Base-by-base conservation (phyloP, 2,888 invertebrate species). In the Cerastis rubricosa region DNA sequence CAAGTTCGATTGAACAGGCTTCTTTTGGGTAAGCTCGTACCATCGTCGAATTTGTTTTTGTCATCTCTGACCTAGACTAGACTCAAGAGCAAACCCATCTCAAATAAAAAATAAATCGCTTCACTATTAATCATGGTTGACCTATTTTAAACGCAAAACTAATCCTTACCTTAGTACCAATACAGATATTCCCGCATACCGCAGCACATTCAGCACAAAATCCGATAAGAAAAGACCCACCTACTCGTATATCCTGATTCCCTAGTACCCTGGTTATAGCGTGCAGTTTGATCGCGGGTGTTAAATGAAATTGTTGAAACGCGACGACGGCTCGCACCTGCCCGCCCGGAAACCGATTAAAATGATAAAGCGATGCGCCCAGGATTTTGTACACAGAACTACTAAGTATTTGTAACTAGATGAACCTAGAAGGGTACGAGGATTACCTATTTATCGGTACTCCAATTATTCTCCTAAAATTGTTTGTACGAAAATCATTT, bases 271-370 rank as follows among this genome's bases (percentile, higher is more conserved):
- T 35, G 63, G 81, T 83, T 76, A 81, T 69, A 75, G 81, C 86
- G 43, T 65, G 76, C 71, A 82, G 84, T 84, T 85, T 85, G 85
- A 85, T 84, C 81, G 81, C 61, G 71, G 85, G 82, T 84, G 85
- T 88, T 87, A 87, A 91, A 92, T 92, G 90, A 90, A 92, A 92
- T 91, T 89, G 93, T 92, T 90, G 88, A 88, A 90, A 90, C 87
- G 89, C 83, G 89, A 82, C 90, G 91, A 91, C 92, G 88, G 84
- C 89, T 90, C 91, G 90, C 94, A 94, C 94, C 94, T 94, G 94
- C 91, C 89, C 88, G 88, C 87, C 89, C 88, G 91, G 91, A 94
- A 94, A 94, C 93, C 94, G 94, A 94, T 95, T 94, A 95, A 94
- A 94, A 94, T 95, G 94, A 95, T 94, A 93, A 94, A 95, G 92